Evolutionary conservation across 2,888 invertebrate species (phyloP).

Genomic region (Euzophera pinguis): DNA sequence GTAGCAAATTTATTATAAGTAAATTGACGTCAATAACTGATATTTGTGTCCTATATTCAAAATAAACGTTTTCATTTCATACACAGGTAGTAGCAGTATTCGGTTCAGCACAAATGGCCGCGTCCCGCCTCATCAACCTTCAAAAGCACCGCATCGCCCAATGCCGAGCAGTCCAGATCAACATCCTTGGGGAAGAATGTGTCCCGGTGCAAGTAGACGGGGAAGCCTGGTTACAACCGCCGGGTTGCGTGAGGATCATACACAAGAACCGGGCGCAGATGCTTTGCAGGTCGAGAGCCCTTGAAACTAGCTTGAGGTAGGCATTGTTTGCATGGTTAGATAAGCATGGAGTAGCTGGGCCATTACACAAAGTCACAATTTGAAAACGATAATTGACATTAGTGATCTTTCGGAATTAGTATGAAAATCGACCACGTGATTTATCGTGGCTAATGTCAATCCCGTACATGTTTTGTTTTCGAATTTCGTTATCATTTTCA

Average conservation of each 20-base stretch:
- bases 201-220: conserved; percentile 97
- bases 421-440: no score
- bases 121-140: conserved; percentile 94
- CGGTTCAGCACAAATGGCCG: conserved; percentile 98
- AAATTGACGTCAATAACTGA: no score
- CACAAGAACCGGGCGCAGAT: conserved; percentile 99
- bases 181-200: conserved; percentile 94
- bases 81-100: conserved; percentile 91
- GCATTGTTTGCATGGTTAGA: conserved; percentile 23
- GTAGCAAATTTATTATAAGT: no score
- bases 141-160: conserved; percentile 99
- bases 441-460: no score
- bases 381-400: no score
- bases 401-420: no score
- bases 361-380: no score
- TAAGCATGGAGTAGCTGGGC: not conserved
- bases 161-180: conserved; percentile 97
- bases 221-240: conserved; percentile 98
- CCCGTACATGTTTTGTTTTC: no score
- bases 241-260: conserved; percentile 96
- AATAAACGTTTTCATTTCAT: not conserved
- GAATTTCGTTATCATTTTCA: no score
- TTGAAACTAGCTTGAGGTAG: conserved; percentile 92
- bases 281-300: conserved; percentile 93
- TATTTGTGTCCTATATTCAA: no score